Percentiles rank a stretch among this genome's conserved stretches.
phyloP scores from a whole-genome alignment of 2,113 vertebrate species.

The Archocentrus centrarchus region DNA sequence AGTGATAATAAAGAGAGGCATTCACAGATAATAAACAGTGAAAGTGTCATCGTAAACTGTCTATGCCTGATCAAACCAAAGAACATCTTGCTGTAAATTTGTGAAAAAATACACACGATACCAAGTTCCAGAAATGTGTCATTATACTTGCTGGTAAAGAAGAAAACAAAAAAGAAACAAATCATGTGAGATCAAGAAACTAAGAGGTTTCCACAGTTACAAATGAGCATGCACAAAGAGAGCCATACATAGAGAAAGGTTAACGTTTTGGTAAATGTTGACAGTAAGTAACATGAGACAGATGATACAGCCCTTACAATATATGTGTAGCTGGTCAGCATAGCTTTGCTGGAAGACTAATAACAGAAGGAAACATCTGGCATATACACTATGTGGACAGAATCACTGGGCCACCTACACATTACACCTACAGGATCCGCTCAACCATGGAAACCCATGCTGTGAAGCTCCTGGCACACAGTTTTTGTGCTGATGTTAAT shows the following conservation, averaged over 20 bases:
- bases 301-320: not conserved
- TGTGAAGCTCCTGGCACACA: not conserved
- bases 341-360: not conserved
- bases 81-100: not conserved
- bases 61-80: accelerated
- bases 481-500: slow-evolving; percentile 8
- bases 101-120: not conserved
- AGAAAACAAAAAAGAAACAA: not conserved
- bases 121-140: not conserved
- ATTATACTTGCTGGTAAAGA: not conserved
- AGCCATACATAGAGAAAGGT: not conserved
- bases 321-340: not conserved
- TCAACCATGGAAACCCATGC: not conserved
- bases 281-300: not conserved
- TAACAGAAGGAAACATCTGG: not conserved
- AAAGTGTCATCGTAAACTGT: not conserved
- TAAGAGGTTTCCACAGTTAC: not conserved
- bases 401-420: not conserved
- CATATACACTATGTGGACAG: not conserved
- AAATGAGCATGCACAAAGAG: not conserved
- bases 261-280: not conserved
- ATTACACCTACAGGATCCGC: not conserved
- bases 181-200: not conserved
- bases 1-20: not conserved
- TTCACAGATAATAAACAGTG: not conserved